Evolutionary conservation across 2,888 invertebrate species (phyloP).

Genomic region (Ophion ventricosus): DNA sequence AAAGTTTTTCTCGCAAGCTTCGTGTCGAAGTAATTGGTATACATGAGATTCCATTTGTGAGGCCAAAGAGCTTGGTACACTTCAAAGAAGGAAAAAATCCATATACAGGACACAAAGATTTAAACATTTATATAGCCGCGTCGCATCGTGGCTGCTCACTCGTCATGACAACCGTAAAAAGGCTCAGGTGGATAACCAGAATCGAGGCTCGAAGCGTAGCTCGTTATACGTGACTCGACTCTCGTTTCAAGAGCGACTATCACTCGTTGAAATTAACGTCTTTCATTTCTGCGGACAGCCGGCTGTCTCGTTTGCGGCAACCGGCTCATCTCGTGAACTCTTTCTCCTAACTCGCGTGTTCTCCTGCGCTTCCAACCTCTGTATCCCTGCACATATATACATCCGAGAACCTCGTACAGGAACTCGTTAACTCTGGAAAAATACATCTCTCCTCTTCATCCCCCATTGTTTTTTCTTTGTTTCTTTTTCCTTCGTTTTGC

Average conservation of each 20-base stretch:
- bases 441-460: constrained; percentile 35
- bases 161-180: constrained; percentile 49
- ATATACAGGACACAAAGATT: not conserved
- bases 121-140: not conserved
- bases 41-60: no score
- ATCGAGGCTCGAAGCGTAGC: constrained; percentile 47
- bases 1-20: no score
- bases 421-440: constrained; percentile 63
- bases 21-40: no score
- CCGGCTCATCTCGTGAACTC: constrained; percentile 61
- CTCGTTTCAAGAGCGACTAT: constrained; percentile 58
- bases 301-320: constrained; percentile 65
- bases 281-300: constrained; percentile 65
- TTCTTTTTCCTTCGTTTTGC: constrained; percentile 43
- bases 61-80: not conserved
- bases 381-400: not conserved
- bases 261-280: constrained; percentile 67
- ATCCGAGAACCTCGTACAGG: constrained; percentile 43
- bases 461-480: constrained; percentile 16
- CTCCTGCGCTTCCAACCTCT: constrained; percentile 44
- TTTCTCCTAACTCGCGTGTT: constrained; percentile 34
- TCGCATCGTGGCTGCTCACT: constrained; percentile 7
- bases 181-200: constrained; percentile 44
- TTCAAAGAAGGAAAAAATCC: not conserved
- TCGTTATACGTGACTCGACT: constrained; percentile 30